Conservation (phyloP, 2,888 invertebrate genomes). For the Philereme vetulata region DNA sequence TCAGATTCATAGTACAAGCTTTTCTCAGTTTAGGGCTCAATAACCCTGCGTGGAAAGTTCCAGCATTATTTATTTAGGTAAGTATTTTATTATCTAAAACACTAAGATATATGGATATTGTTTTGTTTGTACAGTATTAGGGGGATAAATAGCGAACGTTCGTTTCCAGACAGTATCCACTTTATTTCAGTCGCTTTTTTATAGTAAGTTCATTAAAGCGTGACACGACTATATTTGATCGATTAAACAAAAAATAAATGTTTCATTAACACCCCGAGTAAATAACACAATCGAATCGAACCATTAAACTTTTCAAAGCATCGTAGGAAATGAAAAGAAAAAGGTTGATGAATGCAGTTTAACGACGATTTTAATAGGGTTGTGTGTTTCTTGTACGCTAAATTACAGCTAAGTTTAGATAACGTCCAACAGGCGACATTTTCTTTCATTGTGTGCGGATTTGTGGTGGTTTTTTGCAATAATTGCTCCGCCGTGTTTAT, state of each 20-base stretch:
- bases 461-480: constrained; percentile 43
- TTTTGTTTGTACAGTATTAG: too few relatives aligned
- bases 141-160: too few relatives aligned
- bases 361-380: constrained; percentile 60
- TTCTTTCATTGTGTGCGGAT: constrained; percentile 49
- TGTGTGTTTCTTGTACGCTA: constrained; percentile 60
- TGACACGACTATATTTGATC: constrained; percentile 8
- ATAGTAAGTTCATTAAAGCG: constrained; percentile 18
- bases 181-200: background rate
- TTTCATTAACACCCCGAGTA: constrained; percentile 42
- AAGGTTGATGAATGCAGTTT: constrained; percentile 61
- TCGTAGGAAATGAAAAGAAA: constrained; percentile 51
- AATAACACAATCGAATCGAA: constrained; percentile 51
- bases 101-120: too few relatives aligned
- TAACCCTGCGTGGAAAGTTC: too few relatives aligned
- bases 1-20: too few relatives aligned
- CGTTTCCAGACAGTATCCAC: too few relatives aligned
- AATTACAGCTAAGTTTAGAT: constrained; percentile 55
- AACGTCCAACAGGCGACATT: constrained; percentile 46
- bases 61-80: too few relatives aligned
- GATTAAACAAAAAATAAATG: constrained; percentile 31
- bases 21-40: too few relatives aligned
- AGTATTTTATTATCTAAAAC: too few relatives aligned
- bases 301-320: constrained; percentile 59
- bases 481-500: constrained; percentile 47